A percentile compares a stretch with the other conserved stretches of the same genome.
Evolutionary conservation across 2,113 vertebrate genomes (phyloP).

Genomic region (Saccopteryx bilineata): DNA sequence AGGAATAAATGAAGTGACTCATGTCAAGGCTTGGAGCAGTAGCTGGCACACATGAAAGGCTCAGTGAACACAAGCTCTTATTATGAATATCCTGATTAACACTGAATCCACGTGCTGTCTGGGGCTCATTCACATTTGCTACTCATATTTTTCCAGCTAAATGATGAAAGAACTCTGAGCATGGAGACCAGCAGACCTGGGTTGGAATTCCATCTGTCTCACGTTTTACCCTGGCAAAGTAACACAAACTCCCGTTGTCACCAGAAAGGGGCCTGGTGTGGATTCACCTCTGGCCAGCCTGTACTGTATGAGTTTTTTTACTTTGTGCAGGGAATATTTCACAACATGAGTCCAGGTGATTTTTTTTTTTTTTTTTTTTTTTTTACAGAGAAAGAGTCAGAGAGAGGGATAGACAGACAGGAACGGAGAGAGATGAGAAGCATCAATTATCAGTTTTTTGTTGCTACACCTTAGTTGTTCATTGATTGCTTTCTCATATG

Average conservation of each 20-base stretch:
- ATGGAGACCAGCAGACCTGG: background rate
- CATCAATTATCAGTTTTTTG: too few species aligned
- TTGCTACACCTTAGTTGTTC: too few species aligned
- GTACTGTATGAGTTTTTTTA: background rate
- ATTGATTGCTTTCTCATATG: too few species aligned
- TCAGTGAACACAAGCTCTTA: background rate
- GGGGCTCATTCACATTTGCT: background rate
- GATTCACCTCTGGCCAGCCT: background rate
- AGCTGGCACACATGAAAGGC: background rate
- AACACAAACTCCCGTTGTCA: background rate
- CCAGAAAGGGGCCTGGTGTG: background rate
- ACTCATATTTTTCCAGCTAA: background rate
- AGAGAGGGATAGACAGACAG: too few species aligned
- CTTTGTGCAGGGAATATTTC: background rate
- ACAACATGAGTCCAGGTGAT: background rate
- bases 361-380: background rate
- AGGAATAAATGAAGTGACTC: background rate
- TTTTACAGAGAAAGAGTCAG: too few species aligned
- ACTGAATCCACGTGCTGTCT: too few species aligned
- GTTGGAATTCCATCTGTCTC: background rate
- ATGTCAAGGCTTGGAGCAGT: background rate
- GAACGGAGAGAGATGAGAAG: too few species aligned
- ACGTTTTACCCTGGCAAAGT: background rate
- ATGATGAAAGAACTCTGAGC: background rate
- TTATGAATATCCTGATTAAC: too few species aligned